A percentile compares a stretch with the other conserved stretches of the same genome.
phyloP scores from a whole-genome alignment of 2,113 vertebrate genomes.

The Paracanthobrama guichenoti region DNA sequence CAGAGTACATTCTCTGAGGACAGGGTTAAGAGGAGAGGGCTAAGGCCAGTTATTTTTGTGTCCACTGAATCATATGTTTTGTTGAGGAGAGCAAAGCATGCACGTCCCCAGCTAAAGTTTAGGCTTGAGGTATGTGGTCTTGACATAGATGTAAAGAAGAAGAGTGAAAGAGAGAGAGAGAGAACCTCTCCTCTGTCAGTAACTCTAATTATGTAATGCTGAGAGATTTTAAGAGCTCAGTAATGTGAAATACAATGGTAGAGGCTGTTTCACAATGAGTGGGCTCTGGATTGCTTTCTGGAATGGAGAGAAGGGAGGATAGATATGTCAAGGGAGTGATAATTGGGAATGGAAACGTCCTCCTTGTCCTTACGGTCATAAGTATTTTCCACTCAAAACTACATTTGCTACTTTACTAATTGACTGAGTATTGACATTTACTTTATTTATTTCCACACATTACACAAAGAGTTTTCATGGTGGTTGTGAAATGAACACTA shows the following conservation, averaged over 20 bases:
- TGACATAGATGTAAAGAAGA: neutral
- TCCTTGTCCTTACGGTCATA: neutral
- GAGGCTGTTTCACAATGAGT: conserved; percentile 57
- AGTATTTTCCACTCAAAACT: neutral
- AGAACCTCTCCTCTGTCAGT: conserved; percentile 49
- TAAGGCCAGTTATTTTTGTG: conserved; percentile 66
- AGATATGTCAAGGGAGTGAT: neutral
- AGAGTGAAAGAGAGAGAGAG: neutral
- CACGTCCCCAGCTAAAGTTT: conserved; percentile 30
- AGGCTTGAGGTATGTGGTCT: neutral
- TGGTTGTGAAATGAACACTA: too few species aligned
- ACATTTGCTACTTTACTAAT: neutral
- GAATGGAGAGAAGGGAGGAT: conserved; percentile 25
- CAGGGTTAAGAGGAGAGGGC: conserved; percentile 59
- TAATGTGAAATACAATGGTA: conserved; percentile 61
- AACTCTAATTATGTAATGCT: conserved; percentile 64
- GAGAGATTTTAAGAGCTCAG: conserved; percentile 57
- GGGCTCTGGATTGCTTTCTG: conserved; percentile 58
- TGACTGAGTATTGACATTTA: neutral
- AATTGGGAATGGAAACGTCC: neutral
- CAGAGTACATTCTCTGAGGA: conserved; percentile 68
- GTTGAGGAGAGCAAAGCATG: conserved; percentile 37
- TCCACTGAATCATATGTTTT: conserved; percentile 49
- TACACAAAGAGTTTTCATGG: too few species aligned
- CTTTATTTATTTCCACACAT: too few species aligned